These are phyloP conservation scores for Pollimyrus isidori DNA, from an alignment of 2,113 vertebrate genomes.

Conservation along the genomic window DNA sequence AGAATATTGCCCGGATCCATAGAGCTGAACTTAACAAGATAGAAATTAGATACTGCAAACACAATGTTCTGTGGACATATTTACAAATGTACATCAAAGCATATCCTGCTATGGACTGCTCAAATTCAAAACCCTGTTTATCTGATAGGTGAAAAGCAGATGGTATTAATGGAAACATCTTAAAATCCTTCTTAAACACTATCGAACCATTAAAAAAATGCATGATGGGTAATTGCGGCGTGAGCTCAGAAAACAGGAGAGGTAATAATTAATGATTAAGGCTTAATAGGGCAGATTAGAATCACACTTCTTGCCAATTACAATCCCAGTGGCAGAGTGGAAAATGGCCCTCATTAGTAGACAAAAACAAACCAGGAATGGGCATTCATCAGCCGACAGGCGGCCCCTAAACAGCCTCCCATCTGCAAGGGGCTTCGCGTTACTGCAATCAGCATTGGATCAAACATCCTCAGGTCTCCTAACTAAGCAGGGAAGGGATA, in stretches of 20 bases:
- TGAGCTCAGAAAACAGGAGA: constrained; percentile 21
- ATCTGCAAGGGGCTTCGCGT: neutral
- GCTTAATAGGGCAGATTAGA: constrained; percentile 33
- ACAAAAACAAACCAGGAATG: constrained; percentile 31
- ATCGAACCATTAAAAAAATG: neutral
- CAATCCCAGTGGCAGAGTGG: constrained; percentile 13
- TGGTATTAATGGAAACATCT: neutral
- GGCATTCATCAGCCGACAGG: constrained; percentile 29
- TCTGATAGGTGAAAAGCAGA: neutral
- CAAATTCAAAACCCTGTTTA: neutral
- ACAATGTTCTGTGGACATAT: neutral
- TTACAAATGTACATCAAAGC: neutral
- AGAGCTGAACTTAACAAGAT: neutral
- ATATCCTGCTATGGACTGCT: neutral
- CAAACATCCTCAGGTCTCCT: neutral
- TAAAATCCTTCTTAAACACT: neutral
- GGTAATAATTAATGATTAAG: constrained; percentile 36
- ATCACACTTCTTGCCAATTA: constrained; percentile 38
- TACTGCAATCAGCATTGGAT: neutral
- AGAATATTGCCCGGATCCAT: neutral
- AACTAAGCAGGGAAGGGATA: neutral
- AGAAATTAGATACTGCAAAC: neutral
- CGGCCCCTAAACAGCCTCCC: neutral
- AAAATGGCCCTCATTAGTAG: constrained; percentile 31
- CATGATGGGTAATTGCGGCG: constrained; percentile 24